These are phyloP conservation scores for Chrysodeixis includens DNA, from an alignment of 2,888 invertebrate species.

Conservation along the genomic window DNA sequence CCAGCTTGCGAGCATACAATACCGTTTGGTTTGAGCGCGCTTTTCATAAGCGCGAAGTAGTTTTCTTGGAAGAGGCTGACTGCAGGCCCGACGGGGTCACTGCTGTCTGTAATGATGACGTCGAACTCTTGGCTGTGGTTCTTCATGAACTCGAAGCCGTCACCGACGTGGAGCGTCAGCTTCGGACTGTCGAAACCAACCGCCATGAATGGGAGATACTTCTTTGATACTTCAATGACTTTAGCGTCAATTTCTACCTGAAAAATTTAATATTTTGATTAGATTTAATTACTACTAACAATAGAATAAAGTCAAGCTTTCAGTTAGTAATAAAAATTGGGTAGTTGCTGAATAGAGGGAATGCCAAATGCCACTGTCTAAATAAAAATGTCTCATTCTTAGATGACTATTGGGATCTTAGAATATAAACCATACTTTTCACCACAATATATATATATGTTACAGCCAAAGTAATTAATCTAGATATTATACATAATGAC, in stretches of 20 bases:
- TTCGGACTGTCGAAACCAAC: constrained; percentile 95
- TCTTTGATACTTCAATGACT: constrained; percentile 97
- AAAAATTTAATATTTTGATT: constrained; percentile 43
- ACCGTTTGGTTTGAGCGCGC: constrained; percentile 95
- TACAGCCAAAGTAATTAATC: too few relatives aligned
- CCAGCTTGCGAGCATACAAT: constrained; percentile 98
- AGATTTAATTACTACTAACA: background rate
- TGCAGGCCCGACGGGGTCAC: constrained; percentile 97
- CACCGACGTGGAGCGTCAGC: constrained; percentile 94
- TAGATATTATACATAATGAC: too few relatives aligned
- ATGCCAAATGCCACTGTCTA: too few relatives aligned
- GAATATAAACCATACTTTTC: too few relatives aligned
- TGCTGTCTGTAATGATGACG: constrained; percentile 99
- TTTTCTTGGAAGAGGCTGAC: constrained; percentile 92
- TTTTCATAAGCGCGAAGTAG: constrained; percentile 95
- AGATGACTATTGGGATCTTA: too few relatives aligned
- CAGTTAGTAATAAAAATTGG: too few relatives aligned
- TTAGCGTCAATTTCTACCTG: constrained; percentile 98
- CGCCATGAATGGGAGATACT: constrained; percentile 97
- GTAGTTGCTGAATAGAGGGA: too few relatives aligned
- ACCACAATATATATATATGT: too few relatives aligned
- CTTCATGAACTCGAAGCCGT: constrained; percentile 98
- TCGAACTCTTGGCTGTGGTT: constrained; percentile 96
- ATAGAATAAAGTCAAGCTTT: too few relatives aligned
- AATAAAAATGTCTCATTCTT: too few relatives aligned